These are phyloP conservation scores for Dascillus cervinus DNA, from an alignment of 2,888 invertebrate genomes.

Conservation along the genomic window DNA sequence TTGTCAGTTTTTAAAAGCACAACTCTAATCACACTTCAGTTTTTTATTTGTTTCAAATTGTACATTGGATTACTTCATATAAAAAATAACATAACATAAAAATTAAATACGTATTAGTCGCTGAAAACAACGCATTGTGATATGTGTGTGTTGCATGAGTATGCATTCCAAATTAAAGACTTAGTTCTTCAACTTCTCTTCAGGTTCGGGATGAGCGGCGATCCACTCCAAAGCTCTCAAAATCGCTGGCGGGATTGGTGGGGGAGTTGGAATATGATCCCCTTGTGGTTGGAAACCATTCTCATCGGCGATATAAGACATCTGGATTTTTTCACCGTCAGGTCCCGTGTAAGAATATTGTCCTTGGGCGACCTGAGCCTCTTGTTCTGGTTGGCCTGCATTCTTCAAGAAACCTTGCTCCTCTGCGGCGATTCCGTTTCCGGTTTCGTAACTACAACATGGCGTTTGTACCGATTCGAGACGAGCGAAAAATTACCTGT, in stretches of 20 bases:
- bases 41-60: no score
- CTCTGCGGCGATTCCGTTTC: slow-evolving; percentile 51
- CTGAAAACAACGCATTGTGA: no score
- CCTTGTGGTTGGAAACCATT: slow-evolving; percentile 61
- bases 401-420: slow-evolving; percentile 53
- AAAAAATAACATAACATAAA: background rate
- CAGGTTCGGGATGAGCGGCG: slow-evolving; percentile 55
- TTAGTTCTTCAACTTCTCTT: slow-evolving; percentile 10
- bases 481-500: slow-evolving; percentile 36
- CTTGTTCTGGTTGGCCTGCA: slow-evolving; percentile 46
- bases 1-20: no score
- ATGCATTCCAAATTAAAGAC: background rate
- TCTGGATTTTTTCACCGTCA: slow-evolving; percentile 44
- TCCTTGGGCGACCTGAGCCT: slow-evolving; percentile 49
- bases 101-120: background rate
- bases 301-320: slow-evolving; percentile 61
- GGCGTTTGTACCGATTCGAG: background rate
- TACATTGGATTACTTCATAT: no score
- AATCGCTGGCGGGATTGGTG: slow-evolving; percentile 63
- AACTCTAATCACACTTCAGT: no score
- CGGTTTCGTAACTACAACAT: slow-evolving; percentile 47
- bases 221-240: slow-evolving; percentile 58
- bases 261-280: slow-evolving; percentile 56
- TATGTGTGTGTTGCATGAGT: no score
- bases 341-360: slow-evolving; percentile 54